These are phyloP conservation scores for Cairina moschata DNA, from an alignment of 2,113 vertebrate species.

Conservation along the genomic window DNA sequence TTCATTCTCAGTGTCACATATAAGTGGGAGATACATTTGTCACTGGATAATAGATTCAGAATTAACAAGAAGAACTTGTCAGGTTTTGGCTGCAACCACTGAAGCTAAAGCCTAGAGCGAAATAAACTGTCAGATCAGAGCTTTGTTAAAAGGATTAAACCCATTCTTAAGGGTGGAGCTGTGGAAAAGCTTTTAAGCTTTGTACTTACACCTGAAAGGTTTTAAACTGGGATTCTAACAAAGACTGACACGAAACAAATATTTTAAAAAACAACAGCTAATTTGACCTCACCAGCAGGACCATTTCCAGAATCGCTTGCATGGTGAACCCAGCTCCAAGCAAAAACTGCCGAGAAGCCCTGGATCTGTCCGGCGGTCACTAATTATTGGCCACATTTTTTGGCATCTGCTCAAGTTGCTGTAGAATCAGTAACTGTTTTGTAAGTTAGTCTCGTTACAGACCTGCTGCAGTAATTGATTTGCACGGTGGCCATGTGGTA, in stretches of 20 bases:
- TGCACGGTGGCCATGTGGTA: slow-evolving; percentile 47
- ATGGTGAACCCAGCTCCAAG: accelerated
- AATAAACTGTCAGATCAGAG: slow-evolving; percentile 76
- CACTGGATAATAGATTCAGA: slow-evolving; percentile 76
- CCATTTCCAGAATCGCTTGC: background rate
- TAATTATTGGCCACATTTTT: slow-evolving; percentile 39
- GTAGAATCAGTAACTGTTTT: slow-evolving; percentile 54
- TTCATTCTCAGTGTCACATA: slow-evolving; percentile 80
- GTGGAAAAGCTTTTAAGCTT: slow-evolving; percentile 71
- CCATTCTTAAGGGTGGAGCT: slow-evolving; percentile 65
- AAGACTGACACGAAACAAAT: background rate
- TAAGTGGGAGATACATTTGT: slow-evolving; percentile 83
- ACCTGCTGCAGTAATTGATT: slow-evolving; percentile 47
- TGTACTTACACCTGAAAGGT: slow-evolving; percentile 64
- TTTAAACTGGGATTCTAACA: slow-evolving; percentile 27
- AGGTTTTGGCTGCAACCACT: slow-evolving; percentile 73
- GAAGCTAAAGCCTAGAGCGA: slow-evolving; percentile 68
- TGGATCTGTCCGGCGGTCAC: background rate
- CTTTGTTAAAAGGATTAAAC: slow-evolving; percentile 74
- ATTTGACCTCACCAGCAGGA: accelerated
- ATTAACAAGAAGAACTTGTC: slow-evolving; percentile 76
- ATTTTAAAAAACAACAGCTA: background rate
- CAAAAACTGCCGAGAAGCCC: background rate
- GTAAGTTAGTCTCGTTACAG: slow-evolving; percentile 54
- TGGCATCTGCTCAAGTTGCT: slow-evolving; percentile 47